phyloP scores from a whole-genome alignment of 2,113 vertebrate genomes.

The Myodes glareolus region DNA sequence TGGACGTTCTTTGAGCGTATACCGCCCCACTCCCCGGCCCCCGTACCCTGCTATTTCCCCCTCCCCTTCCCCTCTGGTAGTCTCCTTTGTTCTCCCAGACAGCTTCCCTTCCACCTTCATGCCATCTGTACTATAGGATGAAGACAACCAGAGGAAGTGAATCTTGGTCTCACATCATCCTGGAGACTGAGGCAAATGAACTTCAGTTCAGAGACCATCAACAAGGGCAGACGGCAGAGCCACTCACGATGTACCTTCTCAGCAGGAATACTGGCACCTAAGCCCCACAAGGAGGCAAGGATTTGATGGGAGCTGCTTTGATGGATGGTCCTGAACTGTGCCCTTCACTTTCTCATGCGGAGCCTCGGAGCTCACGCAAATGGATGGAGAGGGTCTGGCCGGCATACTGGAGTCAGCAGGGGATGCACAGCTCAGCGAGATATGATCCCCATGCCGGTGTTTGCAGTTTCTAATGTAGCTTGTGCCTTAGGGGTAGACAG shows the following conservation, averaged over 20 bases:
- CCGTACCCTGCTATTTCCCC: rapidly evolving
- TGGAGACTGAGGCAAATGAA: neutral
- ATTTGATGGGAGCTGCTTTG: too few relatives aligned
- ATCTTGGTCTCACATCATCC: neutral
- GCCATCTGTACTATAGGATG: neutral
- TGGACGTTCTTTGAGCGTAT: neutral
- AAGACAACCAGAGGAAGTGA: neutral
- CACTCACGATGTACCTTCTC: neutral
- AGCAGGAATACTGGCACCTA: neutral
- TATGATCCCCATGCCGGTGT: rapidly evolving
- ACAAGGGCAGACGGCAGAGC: neutral
- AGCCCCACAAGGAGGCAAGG: neutral
- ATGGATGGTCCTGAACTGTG: neutral
- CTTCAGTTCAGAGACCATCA: neutral
- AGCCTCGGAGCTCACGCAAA: neutral
- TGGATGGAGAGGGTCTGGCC: neutral
- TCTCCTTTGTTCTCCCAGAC: neutral
- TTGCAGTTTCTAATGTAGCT: neutral
- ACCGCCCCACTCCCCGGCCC: rapidly evolving
- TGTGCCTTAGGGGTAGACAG: too few relatives aligned
- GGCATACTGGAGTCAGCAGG: neutral
- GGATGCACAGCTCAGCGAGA: neutral
- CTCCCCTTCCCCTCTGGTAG: neutral
- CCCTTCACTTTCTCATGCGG: rapidly evolving
- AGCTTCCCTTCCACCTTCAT: neutral